Percentiles rank a stretch among this genome's conserved stretches.
Evolutionary conservation across 2,113 vertebrate species (phyloP).

Genomic region (Thalassarche chlororhynchos): DNA sequence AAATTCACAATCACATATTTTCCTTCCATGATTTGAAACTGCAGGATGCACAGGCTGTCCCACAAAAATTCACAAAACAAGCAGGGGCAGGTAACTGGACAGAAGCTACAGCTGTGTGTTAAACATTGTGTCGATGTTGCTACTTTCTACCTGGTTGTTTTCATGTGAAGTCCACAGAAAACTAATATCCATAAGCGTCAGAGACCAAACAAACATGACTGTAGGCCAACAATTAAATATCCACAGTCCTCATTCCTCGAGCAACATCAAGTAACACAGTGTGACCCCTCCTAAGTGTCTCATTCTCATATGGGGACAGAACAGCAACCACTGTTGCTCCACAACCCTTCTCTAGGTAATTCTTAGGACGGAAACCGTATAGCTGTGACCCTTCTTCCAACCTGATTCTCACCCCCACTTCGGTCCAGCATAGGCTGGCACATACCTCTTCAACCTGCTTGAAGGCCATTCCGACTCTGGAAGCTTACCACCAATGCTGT

Average conservation of each 20-base stretch:
- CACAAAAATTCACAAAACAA: neutral
- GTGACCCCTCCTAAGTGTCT: neutral
- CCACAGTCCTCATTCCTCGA: neutral
- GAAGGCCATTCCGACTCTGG: neutral
- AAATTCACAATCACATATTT: neutral
- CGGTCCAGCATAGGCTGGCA: neutral
- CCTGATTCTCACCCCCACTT: fast-evolving
- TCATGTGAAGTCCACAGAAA: neutral
- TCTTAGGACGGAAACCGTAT: neutral
- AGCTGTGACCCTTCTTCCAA: neutral
- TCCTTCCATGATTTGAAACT: neutral
- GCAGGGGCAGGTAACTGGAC: neutral
- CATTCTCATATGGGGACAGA: neutral
- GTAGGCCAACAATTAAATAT: neutral
- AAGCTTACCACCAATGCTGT: neutral
- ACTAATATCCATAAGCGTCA: neutral
- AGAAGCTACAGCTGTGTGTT: neutral
- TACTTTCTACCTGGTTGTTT: neutral
- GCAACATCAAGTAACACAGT: neutral
- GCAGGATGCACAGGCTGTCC: neutral
- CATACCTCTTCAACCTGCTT: neutral
- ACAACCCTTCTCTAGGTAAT: neutral
- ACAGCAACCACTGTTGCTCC: neutral
- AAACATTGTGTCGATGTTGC: neutral
- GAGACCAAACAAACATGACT: neutral